A percentile compares a stretch with the other conserved stretches of the same genome.
These are phyloP conservation scores for Lymantria monacha DNA, from an alignment of 2,888 invertebrate genomes.

Conservation along the genomic window DNA sequence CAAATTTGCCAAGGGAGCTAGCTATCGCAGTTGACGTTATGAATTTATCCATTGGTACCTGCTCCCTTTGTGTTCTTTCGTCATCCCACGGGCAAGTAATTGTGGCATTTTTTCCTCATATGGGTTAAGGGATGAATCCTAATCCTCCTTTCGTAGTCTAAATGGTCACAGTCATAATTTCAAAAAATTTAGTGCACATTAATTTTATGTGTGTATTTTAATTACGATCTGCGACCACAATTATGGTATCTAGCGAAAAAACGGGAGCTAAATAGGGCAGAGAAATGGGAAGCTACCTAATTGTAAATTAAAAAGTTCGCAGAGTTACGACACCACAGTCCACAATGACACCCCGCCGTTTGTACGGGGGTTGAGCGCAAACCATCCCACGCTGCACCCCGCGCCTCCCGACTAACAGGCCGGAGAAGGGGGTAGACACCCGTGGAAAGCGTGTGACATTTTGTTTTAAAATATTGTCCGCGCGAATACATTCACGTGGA, in stretches of 20 bases:
- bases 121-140: too few relatives aligned
- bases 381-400: constrained; percentile 34
- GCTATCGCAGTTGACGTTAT: too few relatives aligned
- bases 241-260: constrained; percentile 71
- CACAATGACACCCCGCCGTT: constrained; percentile 76
- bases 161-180: too few relatives aligned
- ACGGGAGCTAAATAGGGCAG: constrained; percentile 81
- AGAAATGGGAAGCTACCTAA: constrained; percentile 82
- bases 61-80: too few relatives aligned
- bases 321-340: constrained; percentile 82
- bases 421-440: constrained; percentile 60
- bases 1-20: too few relatives aligned
- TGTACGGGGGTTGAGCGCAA: constrained; percentile 41
- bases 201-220: constrained; percentile 78
- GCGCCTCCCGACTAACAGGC: constrained; percentile 29
- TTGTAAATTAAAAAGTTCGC: constrained; percentile 83
- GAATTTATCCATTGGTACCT: too few relatives aligned
- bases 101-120: too few relatives aligned
- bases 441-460: constrained; percentile 82
- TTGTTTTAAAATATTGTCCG: constrained; percentile 82
- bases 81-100: too few relatives aligned
- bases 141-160: too few relatives aligned
- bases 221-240: constrained; percentile 65
- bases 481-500: constrained; percentile 79
- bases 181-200: too few relatives aligned